Evolutionary conservation across 2,888 invertebrate species (phyloP).

Genomic region (Diploptera punctata): DNA sequence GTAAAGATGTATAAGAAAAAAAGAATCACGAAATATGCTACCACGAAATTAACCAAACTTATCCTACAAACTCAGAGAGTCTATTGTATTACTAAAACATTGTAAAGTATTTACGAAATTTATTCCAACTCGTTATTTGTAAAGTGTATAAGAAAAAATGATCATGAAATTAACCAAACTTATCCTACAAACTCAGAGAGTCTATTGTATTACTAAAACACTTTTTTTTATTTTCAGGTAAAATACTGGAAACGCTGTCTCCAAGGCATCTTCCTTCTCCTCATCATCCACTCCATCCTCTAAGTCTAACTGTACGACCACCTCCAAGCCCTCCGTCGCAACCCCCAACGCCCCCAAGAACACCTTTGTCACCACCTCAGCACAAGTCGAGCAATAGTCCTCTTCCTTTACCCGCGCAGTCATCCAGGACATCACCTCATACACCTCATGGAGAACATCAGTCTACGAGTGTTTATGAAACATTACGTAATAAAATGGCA

Average conservation of each 20-base stretch:
- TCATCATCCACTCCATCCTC: conserved; percentile 23
- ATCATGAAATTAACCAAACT: no score
- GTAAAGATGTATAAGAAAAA: no score
- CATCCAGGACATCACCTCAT: conserved; percentile 56
- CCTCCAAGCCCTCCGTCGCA: conserved; percentile 53
- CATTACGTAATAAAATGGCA: conserved; percentile 43
- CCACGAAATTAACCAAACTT: no score
- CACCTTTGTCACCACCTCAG: conserved; percentile 54
- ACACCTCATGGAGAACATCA: conserved; percentile 30
- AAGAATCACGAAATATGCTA: no score
- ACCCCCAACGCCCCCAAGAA: conserved; percentile 60
- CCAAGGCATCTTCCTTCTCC: conserved; percentile 30
- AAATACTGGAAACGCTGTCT: conserved; percentile 57
- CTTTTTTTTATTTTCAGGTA: no score
- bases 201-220: no score
- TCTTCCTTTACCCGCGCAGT: conserved; percentile 41
- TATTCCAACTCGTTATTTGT: no score
- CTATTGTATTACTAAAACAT: no score
- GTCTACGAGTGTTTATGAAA: conserved; percentile 37
- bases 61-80: no score
- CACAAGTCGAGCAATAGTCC: conserved; percentile 31
- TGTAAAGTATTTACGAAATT: no score
- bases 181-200: no score
- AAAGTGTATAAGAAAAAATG: no score
- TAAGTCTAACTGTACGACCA: conserved; percentile 10